Percentiles rank a stretch among this genome's conserved stretches.
Conservation (phyloP, 2,113 vertebrate species). For the Pelecanoides urinatrix region DNA sequence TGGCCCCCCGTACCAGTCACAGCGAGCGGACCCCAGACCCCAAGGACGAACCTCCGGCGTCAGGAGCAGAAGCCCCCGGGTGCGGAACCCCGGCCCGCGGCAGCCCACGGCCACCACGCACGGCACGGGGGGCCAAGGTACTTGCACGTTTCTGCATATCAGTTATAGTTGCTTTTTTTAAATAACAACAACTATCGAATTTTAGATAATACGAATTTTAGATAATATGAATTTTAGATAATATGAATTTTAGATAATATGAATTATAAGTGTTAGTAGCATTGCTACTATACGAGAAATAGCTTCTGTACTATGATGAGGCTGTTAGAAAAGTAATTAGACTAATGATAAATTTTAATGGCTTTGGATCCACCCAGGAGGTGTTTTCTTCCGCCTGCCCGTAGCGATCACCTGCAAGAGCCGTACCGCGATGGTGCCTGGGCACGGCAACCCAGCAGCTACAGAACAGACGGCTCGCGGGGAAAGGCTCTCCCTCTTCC, state of each 20-base stretch:
- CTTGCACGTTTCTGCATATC: too few relatives aligned
- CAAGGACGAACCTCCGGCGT: too few relatives aligned
- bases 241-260: not conserved
- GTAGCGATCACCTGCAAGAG: too few relatives aligned
- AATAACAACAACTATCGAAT: too few relatives aligned
- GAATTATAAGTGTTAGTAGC: too few relatives aligned
- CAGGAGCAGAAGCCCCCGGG: not conserved
- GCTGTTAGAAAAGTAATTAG: not conserved
- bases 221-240: too few relatives aligned
- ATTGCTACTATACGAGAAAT: not conserved
- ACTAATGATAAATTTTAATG: not conserved
- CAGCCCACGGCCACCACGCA: not conserved
- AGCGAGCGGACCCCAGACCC: too few relatives aligned
- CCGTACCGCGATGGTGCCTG: not conserved
- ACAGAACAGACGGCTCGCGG: not conserved
- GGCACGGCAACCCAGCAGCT: not conserved
- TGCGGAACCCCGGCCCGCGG: not conserved
- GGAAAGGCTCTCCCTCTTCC: not conserved
- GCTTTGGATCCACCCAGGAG: not conserved
- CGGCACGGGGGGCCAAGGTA: too few relatives aligned
- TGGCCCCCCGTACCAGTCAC: not conserved
- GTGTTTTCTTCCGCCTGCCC: not conserved
- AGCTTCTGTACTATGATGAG: not conserved
- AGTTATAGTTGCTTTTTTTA: too few relatives aligned
- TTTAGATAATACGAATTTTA: not conserved